Conservation (phyloP, 2,797 vertebrate species). For the Poeciliopsis presidionis region DNA sequence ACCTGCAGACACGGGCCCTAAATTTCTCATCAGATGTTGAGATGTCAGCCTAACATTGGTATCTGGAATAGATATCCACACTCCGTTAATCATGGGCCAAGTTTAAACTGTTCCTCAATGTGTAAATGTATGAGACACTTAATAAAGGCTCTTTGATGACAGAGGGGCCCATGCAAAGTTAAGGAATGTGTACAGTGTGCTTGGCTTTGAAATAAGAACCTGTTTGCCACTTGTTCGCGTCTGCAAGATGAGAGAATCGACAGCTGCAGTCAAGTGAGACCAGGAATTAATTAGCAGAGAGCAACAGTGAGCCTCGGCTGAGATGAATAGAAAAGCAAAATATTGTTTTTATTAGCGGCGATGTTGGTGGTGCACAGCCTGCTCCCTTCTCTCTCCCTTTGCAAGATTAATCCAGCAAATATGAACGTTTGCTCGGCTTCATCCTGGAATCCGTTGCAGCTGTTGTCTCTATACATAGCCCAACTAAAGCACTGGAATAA, state of each 20-base stretch:
- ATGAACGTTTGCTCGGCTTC: constrained; percentile 66
- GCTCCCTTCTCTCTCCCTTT: constrained; percentile 62
- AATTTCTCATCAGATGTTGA: constrained; percentile 71
- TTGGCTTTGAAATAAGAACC: constrained; percentile 82
- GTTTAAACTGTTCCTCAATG: constrained; percentile 81
- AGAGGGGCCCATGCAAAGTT: constrained; percentile 69
- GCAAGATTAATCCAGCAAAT: constrained; percentile 74
- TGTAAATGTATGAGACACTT: constrained; percentile 83
- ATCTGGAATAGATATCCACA: constrained; percentile 75
- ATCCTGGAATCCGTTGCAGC: constrained; percentile 78
- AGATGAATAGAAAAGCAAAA: constrained; percentile 81
- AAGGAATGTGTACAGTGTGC: constrained; percentile 75
- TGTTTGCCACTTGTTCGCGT: constrained; percentile 82
- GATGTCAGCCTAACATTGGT: constrained; percentile 79
- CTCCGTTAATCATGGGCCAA: constrained; percentile 78
- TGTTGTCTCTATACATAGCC: constrained; percentile 75
- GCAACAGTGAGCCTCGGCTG: constrained; percentile 53
- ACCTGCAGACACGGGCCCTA: constrained; percentile 76
- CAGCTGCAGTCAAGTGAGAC: constrained; percentile 77
- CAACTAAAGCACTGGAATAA: constrained; percentile 71
- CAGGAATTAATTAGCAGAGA: constrained; percentile 80
- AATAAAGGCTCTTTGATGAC: constrained; percentile 83
- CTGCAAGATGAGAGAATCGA: constrained; percentile 75
- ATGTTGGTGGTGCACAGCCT: constrained; percentile 81
- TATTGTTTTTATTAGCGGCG: constrained; percentile 83